Conservation (phyloP, 2,888 invertebrate genomes). For the Pseudoips prasinana region DNA sequence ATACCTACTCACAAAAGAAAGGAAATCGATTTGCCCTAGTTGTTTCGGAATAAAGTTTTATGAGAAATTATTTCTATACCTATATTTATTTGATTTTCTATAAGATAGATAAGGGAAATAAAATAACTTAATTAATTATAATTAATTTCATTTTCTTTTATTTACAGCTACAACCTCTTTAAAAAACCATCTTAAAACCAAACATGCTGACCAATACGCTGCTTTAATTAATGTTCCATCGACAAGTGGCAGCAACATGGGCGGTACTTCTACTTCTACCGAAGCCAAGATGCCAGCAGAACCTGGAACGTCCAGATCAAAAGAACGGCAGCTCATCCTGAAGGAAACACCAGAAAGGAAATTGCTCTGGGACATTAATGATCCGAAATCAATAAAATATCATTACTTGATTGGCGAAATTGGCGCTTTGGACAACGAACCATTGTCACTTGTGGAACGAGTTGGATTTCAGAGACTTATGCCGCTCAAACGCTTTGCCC, state of each 20-base stretch:
- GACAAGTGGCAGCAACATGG: constrained; percentile 16
- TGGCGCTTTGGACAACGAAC: constrained; percentile 43
- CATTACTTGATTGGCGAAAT: constrained; percentile 45
- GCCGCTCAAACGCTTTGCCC: constrained; percentile 28
- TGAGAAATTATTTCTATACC: too few species aligned
- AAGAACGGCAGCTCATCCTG: not conserved
- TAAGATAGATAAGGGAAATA: too few species aligned
- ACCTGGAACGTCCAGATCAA: constrained; percentile 2
- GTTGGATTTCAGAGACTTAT: constrained; percentile 35
- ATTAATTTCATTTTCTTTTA: constrained; percentile 3
- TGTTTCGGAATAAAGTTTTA: too few species aligned
- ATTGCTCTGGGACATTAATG: constrained; percentile 15
- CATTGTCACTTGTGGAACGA: constrained; percentile 35
- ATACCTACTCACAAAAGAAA: too few species aligned
- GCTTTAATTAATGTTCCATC: constrained; percentile 17
- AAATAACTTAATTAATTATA: too few species aligned
- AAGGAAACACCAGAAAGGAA: constrained; percentile 1
- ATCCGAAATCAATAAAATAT: constrained; percentile 32
- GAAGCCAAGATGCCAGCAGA: constrained; percentile 1
- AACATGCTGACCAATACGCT: constrained; percentile 25
- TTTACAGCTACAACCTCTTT: constrained; percentile 17
- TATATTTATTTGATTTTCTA: too few species aligned
- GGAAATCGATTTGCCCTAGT: too few species aligned
- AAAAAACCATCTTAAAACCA: constrained; percentile 22
- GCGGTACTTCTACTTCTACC: constrained; percentile 17